These are phyloP conservation scores for Pagrus major DNA, from an alignment of 2,113 vertebrate genomes.

Conservation along the genomic window DNA sequence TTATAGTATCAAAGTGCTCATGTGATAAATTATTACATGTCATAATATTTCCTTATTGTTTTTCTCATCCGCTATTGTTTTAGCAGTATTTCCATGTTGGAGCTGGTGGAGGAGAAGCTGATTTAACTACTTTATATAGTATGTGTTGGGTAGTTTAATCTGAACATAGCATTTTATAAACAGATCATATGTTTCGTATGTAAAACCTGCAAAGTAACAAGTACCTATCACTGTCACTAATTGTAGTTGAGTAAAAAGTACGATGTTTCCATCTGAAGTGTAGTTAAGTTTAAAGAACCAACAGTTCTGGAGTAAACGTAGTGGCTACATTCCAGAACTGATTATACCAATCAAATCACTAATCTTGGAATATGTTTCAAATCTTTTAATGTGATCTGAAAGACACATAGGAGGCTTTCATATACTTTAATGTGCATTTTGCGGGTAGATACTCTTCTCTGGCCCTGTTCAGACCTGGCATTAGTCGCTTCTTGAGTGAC, in stretches of 20 bases:
- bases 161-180: not conserved
- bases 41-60: not conserved
- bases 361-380: not conserved
- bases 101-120: not conserved
- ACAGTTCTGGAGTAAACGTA: too few species aligned
- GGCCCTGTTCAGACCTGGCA: too few species aligned
- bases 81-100: not conserved
- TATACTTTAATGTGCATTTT: not conserved
- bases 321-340: not conserved
- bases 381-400: not conserved
- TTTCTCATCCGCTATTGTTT: not conserved
- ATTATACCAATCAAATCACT: not conserved
- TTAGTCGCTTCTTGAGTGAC: too few species aligned
- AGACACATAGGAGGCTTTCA: not conserved
- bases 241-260: too few species aligned
- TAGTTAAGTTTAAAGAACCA: too few species aligned
- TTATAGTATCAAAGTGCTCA: conserved; percentile 54
- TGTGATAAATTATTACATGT: not conserved
- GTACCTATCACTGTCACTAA: too few species aligned
- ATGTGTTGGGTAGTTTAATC: not conserved
- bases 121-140: not conserved
- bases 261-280: too few species aligned
- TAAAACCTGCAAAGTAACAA: not conserved
- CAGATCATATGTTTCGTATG: not conserved
- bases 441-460: not conserved